Evolutionary conservation across 2,888 invertebrate genomes (phyloP), one percentile per base, ranked within the genome.

Genomic region (Leptopilina myrica): DNA sequence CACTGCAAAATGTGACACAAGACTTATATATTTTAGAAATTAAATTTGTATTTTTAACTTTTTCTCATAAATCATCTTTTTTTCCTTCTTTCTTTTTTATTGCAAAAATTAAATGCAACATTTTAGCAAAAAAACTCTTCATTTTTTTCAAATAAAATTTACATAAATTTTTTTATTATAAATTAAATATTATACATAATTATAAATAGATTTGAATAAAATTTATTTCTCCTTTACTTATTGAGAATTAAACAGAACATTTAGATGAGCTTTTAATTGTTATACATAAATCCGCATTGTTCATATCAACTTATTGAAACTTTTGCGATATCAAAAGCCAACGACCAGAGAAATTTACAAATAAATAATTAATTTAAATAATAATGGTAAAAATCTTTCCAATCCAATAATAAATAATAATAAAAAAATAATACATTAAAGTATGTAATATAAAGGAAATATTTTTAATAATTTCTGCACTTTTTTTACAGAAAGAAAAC

Each of bases 401-500:
- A 33, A 33, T 33, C 9, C 20, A 20, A 20, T 62, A 15, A 62
- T 8, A 62, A 62, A 20, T 15, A 20, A 15, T 62, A 20, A 62
- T 62, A 20, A 5, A 62, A 59, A 15, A 62, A 62, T 62, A 15
- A 20, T 62, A 62, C 20, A 1, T 62, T 33, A 33, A 62, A 56
- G 20, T 20, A 20, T 20, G 20, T 20, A 20, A 1, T 20, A 20
- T 49, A 12, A 49, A 49, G 0, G 12, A 49, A 49, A 49, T 43
- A 43, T 43, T 26, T 64, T 64, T 64, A 64, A 15, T 15, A 26
- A 59, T 7, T 59, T 15, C 15, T 46, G 9, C 33, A 15, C 46
- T 62, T 66, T 53, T 67, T 86, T 91, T 92, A 69, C 89, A 93
- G 93, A 88, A 80, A 90, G 86, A 82, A 90, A 89, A 85, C 89